These are phyloP conservation scores for Paramacrobiotus metropolitanus DNA, from an alignment of 1,140 invertebrate genomes.

Conservation along the genomic window DNA sequence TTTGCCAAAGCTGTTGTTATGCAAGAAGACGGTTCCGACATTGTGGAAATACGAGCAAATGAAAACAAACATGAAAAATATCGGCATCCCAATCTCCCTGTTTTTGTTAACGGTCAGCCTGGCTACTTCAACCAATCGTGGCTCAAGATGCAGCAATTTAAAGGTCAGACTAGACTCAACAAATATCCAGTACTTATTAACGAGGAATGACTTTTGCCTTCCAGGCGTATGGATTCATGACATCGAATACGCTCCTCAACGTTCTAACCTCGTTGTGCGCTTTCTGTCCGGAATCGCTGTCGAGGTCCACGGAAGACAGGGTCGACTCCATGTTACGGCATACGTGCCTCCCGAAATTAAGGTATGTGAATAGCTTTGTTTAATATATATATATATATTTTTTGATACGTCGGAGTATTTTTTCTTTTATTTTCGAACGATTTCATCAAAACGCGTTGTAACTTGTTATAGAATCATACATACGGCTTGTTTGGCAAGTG, in stretches of 20 bases:
- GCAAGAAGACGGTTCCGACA: constrained; percentile 43
- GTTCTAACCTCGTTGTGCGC: constrained; percentile 80
- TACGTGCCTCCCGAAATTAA: constrained; percentile 54
- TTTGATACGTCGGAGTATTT: no score
- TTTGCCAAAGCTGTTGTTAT: constrained; percentile 56
- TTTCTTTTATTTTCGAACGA: no score
- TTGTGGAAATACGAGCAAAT: constrained; percentile 56
- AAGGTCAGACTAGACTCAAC: constrained; percentile 38
- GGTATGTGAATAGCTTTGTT: constrained; percentile 9
- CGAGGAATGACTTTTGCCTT: constrained; percentile 12
- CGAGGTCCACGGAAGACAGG: constrained; percentile 67
- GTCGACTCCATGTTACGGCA: constrained; percentile 56
- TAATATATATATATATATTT: no score
- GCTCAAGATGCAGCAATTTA: constrained; percentile 66
- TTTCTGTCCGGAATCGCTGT: constrained; percentile 76
- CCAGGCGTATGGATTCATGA: constrained; percentile 63
- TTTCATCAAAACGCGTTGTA: no score
- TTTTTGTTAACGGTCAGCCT: constrained; percentile 54
- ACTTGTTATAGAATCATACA: constrained; percentile 84
- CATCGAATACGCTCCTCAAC: constrained; percentile 66
- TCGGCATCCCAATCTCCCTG: constrained; percentile 72
- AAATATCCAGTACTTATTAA: no score
- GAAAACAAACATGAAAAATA: constrained; percentile 54
- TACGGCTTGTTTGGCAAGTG: constrained; percentile 73
- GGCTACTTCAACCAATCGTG: constrained; percentile 68